Evolutionary conservation across 2,113 vertebrate genomes (phyloP).

Genomic region (Sigmodon hispidus): DNA sequence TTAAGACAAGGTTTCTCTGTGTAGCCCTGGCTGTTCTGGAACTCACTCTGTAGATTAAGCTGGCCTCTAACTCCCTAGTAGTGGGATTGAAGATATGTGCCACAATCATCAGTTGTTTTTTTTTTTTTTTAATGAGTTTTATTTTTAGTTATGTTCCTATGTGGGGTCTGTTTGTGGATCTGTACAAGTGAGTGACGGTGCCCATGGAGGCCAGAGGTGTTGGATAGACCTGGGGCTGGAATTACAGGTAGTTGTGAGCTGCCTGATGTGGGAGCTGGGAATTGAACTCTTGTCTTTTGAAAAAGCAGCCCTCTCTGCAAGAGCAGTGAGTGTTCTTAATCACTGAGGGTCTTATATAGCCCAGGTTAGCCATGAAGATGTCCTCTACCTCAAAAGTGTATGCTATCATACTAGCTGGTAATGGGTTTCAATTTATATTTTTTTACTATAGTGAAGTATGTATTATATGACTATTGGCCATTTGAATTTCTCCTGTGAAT

Average conservation of each 20-base stretch:
- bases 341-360: neutral
- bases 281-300: neutral
- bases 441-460: slow-evolving; percentile 3
- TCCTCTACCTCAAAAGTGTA: neutral
- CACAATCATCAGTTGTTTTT: neutral
- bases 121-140: neutral
- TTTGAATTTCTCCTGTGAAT: slow-evolving; percentile 36
- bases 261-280: neutral
- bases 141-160: neutral
- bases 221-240: neutral
- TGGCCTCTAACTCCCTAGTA: neutral
- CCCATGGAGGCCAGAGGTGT: neutral
- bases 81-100: neutral
- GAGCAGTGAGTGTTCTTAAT: too few species aligned
- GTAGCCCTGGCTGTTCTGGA: neutral
- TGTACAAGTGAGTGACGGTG: neutral
- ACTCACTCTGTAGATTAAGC: neutral
- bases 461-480: neutral
- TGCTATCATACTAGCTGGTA: neutral
- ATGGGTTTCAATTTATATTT: neutral
- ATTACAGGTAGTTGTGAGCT: neutral
- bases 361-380: neutral
- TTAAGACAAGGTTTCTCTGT: too few species aligned
- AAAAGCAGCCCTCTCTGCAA: too few species aligned
- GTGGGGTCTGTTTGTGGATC: neutral